These are phyloP conservation scores for Xylocampa areola DNA, from an alignment of 2,888 invertebrate genomes.

Conservation along the genomic window DNA sequence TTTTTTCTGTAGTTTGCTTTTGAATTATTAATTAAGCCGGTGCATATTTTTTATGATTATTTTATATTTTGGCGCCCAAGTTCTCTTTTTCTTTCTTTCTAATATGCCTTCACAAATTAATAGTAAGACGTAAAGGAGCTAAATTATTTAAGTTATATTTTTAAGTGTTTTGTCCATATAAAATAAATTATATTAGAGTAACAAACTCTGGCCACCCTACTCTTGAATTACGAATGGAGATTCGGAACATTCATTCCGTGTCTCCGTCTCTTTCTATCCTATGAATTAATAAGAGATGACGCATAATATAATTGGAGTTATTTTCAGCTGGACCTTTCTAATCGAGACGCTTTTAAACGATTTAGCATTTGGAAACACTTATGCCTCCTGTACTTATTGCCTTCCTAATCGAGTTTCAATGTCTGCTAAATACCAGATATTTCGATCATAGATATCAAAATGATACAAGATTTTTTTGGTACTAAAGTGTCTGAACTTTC, in stretches of 20 bases:
- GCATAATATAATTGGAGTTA: constrained; percentile 69
- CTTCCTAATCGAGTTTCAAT: constrained; percentile 69
- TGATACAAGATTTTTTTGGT: neutral
- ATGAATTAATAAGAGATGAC: constrained; percentile 62
- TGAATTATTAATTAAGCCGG: too few species aligned
- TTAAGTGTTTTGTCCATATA: neutral
- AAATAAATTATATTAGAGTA: neutral
- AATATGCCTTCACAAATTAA: too few species aligned
- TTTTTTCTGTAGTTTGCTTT: too few species aligned
- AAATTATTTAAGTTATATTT: too few species aligned
- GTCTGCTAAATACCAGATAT: constrained; percentile 31
- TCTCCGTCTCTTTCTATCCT: constrained; percentile 61
- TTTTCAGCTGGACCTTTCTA: constrained; percentile 63
- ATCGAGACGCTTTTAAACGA: constrained; percentile 73
- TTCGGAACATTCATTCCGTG: constrained; percentile 65
- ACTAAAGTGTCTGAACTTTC: too few species aligned
- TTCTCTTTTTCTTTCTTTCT: too few species aligned
- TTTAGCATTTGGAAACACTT: constrained; percentile 65
- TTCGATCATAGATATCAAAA: neutral
- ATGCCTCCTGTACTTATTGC: too few species aligned
- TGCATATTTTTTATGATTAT: too few species aligned
- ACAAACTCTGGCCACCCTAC: constrained; percentile 26
- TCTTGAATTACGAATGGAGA: constrained; percentile 77
- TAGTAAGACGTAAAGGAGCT: too few species aligned
- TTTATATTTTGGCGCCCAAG: too few species aligned